Evolutionary conservation across 2,888 invertebrate genomes (phyloP).

Genomic region (Drosophila fulvimacula): DNA sequence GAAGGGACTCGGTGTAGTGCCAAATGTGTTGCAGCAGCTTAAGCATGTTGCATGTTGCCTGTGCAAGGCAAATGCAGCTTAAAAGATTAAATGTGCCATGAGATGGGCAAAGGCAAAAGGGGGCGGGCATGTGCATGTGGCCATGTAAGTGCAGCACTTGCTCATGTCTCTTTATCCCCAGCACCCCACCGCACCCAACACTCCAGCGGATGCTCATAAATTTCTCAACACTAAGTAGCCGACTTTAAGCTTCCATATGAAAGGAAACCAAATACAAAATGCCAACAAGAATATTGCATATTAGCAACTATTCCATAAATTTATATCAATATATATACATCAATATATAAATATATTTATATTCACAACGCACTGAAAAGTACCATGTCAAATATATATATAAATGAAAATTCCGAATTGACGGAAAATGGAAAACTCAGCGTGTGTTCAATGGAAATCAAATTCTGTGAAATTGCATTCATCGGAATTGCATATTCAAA

Average conservation of each 20-base stretch:
- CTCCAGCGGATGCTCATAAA: constrained; percentile 48
- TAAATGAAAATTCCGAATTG: background rate
- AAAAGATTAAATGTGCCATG: constrained; percentile 69
- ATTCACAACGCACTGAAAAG: background rate
- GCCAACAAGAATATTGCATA: constrained; percentile 17
- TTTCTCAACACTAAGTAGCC: constrained; percentile 68
- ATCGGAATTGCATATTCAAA: constrained; percentile 1
- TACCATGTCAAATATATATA: background rate
- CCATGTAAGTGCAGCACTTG: constrained; percentile 59
- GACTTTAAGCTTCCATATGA: constrained; percentile 62
- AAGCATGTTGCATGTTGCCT: constrained; percentile 74
- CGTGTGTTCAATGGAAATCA: constrained; percentile 12
- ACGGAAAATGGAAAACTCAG: background rate
- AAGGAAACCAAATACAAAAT: constrained; percentile 10
- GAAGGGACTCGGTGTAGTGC: constrained; percentile 26
- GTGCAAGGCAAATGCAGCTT: constrained; percentile 75
- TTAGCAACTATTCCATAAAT: constrained; percentile 6
- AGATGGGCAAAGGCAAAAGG: background rate
- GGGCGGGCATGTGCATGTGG: constrained; percentile 32
- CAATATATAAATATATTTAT: too few species aligned
- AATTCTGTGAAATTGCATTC: constrained; percentile 15
- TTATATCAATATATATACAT: background rate
- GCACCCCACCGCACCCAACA: background rate
- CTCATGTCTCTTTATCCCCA: constrained; percentile 6
- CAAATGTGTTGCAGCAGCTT: constrained; percentile 74